Evolutionary conservation across 2,797 vertebrate species (phyloP).

Genomic region (Tenualosa ilisha): DNA sequence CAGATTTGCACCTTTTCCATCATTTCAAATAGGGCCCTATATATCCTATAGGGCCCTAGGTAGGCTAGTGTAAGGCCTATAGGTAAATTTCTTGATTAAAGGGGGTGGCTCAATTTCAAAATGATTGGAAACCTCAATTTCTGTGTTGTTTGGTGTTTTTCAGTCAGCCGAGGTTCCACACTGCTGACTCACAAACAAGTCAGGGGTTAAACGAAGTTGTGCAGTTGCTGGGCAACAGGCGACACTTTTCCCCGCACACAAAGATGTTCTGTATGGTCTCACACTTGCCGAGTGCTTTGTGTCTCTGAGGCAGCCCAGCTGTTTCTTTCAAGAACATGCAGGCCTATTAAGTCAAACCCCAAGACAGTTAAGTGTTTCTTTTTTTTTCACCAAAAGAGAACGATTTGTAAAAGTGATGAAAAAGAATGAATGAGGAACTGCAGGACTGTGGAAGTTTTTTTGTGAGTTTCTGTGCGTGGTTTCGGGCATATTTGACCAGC

Average conservation of each 20-base stretch:
- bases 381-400: background rate
- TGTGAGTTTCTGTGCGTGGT: background rate
- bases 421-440: background rate
- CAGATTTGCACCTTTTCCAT: too few relatives aligned
- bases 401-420: background rate
- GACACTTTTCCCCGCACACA: conserved; percentile 53
- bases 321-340: background rate
- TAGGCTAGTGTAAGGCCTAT: too few relatives aligned
- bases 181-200: conserved; percentile 19
- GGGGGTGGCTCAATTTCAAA: too few relatives aligned
- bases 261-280: conserved; percentile 38
- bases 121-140: too few relatives aligned
- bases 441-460: background rate
- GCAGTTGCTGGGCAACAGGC: conserved; percentile 77
- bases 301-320: background rate
- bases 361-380: background rate
- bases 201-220: conserved; percentile 61
- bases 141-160: too few relatives aligned
- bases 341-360: background rate
- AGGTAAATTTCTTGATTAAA: too few relatives aligned
- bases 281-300: background rate
- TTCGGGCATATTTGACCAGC: background rate
- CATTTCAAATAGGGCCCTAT: too few relatives aligned
- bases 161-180: too few relatives aligned
- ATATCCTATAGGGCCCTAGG: too few relatives aligned